These are phyloP conservation scores for Arrhamphus sclerolepis DNA, from an alignment of 2,797 vertebrate species.

Conservation along the genomic window DNA sequence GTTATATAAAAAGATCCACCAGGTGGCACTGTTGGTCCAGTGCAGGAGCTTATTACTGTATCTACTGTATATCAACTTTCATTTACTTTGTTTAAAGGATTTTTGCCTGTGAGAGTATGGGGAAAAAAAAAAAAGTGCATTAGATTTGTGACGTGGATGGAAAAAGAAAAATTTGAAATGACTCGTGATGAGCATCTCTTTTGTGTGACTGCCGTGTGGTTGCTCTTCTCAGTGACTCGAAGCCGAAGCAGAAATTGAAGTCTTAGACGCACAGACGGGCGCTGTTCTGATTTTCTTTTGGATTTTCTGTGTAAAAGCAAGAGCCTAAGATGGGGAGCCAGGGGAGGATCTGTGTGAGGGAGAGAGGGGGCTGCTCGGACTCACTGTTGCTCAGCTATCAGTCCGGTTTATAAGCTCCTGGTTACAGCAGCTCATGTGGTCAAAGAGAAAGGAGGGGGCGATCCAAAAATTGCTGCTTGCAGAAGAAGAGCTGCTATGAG, in stretches of 20 bases:
- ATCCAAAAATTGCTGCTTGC: slow-evolving; percentile 16
- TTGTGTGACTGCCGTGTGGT: background rate
- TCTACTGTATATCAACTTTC: background rate
- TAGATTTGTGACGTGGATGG: slow-evolving; percentile 19
- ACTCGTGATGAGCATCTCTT: slow-evolving; percentile 11
- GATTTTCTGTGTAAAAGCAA: background rate
- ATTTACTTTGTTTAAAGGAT: slow-evolving; percentile 17
- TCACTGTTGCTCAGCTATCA: slow-evolving; percentile 11
- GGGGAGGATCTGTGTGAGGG: slow-evolving; percentile 30
- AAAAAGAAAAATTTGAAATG: background rate
- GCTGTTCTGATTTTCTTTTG: slow-evolving; percentile 17
- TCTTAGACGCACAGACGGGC: slow-evolving; percentile 6
- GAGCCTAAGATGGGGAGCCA: slow-evolving; percentile 9
- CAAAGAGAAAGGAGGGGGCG: slow-evolving; percentile 15
- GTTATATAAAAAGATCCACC: slow-evolving; percentile 43
- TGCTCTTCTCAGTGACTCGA: slow-evolving; percentile 16
- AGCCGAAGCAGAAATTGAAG: slow-evolving; percentile 38
- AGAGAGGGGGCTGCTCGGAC: too few relatives aligned
- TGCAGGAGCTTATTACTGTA: background rate
- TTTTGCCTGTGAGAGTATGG: slow-evolving; percentile 6
- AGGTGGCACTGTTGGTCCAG: slow-evolving; percentile 78
- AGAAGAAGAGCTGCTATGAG: too few relatives aligned
- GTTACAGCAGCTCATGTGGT: slow-evolving; percentile 40
- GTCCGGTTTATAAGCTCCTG: slow-evolving; percentile 42
- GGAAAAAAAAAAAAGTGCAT: slow-evolving; percentile 27